phyloP scores from a whole-genome alignment of 1,140 invertebrate species.

The Diabrotica undecimpunctata region DNA sequence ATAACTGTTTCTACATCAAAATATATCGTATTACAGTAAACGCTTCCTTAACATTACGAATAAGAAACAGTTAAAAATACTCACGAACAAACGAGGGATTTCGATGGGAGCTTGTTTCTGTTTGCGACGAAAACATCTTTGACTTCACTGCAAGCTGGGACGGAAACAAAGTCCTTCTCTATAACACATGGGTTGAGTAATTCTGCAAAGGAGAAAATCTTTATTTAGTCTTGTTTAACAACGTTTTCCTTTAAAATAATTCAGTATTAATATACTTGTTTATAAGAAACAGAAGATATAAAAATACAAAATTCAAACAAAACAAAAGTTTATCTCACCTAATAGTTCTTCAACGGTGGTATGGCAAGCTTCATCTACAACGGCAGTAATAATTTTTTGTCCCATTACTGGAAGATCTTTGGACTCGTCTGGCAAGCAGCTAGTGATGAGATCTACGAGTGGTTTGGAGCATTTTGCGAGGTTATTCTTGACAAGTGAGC shows the following conservation, averaged over 20 bases:
- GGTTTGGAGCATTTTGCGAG: constrained; percentile 21
- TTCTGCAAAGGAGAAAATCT: constrained; percentile 10
- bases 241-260: no score
- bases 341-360: constrained; percentile 24
- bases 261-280: no score
- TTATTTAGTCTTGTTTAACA: no score
- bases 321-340: constrained; percentile 13
- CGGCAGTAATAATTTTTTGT: constrained; percentile 9
- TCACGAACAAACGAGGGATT: constrained; percentile 15
- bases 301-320: no score
- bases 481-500: constrained; percentile 21
- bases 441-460: constrained; percentile 1
- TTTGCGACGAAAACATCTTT: constrained; percentile 2
- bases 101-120: constrained; percentile 8
- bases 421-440: constrained; percentile 21
- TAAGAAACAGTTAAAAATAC: no score
- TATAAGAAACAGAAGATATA: no score
- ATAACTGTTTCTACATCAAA: no score
- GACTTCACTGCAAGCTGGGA: constrained; percentile 16
- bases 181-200: constrained; percentile 20
- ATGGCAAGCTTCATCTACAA: constrained; percentile 17
- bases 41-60: no score
- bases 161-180: constrained; percentile 10
- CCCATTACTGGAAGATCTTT: constrained; percentile 19
- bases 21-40: no score